These are phyloP conservation scores for Argentina silus DNA, from an alignment of 2,797 vertebrate species.

Conservation along the genomic window DNA sequence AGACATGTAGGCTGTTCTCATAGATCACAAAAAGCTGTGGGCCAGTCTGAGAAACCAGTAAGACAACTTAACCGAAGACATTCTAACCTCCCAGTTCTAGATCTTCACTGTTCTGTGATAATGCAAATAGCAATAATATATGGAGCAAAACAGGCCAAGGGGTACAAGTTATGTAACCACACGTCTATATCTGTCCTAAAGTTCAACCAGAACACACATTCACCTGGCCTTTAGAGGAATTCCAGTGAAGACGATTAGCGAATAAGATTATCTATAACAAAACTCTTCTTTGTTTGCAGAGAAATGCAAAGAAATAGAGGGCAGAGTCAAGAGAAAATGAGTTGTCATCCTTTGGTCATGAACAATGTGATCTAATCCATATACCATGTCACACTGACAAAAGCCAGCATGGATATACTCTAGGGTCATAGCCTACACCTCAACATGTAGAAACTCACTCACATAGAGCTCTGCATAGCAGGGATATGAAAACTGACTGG, in stretches of 20 bases:
- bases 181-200: no score
- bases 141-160: not conserved
- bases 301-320: slow-evolving; percentile 24
- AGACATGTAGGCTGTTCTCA: no score
- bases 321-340: slow-evolving; percentile 39
- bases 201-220: not conserved
- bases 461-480: not conserved
- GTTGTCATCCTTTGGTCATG: slow-evolving; percentile 20
- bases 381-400: not conserved
- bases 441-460: not conserved
- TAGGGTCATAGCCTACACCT: not conserved
- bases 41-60: slow-evolving; percentile 21
- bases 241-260: slow-evolving; percentile 41
- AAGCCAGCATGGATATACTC: slow-evolving; percentile 6
- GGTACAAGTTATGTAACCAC: not conserved
- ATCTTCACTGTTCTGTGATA: no score
- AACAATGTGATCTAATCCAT: slow-evolving; percentile 19
- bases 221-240: slow-evolving; percentile 24
- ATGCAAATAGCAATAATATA: no score
- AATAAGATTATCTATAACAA: not conserved
- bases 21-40: not conserved
- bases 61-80: not conserved
- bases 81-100: no score
- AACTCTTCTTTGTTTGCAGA: slow-evolving; percentile 16
- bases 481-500: not conserved